Evolutionary conservation across 2,888 invertebrate species (phyloP), one percentile per base, ranked within the genome.

Genomic region (Mythimna vitellina): DNA sequence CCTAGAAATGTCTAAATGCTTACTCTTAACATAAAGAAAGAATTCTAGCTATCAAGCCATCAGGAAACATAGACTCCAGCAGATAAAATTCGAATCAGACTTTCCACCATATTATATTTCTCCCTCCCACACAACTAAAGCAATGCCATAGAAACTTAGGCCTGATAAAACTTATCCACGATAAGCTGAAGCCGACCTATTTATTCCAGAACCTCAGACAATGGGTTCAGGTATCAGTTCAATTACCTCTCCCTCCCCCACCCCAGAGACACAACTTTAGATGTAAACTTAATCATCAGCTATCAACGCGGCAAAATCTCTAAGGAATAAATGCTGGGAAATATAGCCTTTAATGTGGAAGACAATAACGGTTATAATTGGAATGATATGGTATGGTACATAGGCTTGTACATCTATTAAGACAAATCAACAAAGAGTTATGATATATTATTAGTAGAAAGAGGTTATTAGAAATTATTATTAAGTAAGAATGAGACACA

Each of bases 221-320:
- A 85, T 65, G 60, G 65, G 42, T 32, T 57, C 62, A 66, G 75
- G 76, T 78, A 83, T 72, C 80, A 70, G 77, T 74, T 65, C 66
- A 65, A 67, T 83, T 84, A 71, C 78, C 58, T 35, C 22, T 74
- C 81, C 51, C 68, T 4, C 42, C 14, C 14, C 17, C 17, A 6
- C 46, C 17, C 49, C 9, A 22, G 80, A 57, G 83, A 67, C 46
- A 49, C 63, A 70, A 83, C 64, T 83, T 80, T 62, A 65, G 54
- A 80, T 83, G 80, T 74, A 74, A 83, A 80, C 83, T 80, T 80
- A 74, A 83, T 74, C 76, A 80, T 75, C 74, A 74, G 69, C 63
- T 80, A 79, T 80, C 75, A 80, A 64, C 74, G 58, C 32, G 53
- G 57, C 17, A 17, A 51, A 82, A 70, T 80, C 80, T 83, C 80